Evolutionary conservation across 2,888 invertebrate species (phyloP).

Genomic region (Sinopyrophorus schimmeli): DNA sequence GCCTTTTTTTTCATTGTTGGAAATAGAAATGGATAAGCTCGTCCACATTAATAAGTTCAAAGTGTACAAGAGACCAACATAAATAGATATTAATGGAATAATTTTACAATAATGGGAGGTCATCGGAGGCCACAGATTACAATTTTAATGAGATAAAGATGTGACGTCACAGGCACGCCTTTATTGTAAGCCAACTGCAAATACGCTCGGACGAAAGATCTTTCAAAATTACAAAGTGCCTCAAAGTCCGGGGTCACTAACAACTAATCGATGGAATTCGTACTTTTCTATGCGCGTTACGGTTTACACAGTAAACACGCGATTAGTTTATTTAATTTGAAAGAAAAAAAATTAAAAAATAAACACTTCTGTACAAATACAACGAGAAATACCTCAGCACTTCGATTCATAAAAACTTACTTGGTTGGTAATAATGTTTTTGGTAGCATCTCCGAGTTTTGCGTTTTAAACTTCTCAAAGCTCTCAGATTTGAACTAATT

Average conservation of each 20-base stretch:
- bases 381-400: no score
- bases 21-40: no score
- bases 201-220: background rate
- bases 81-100: slow-evolving; percentile 3
- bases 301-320: background rate
- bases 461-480: no score
- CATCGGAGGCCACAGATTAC: background rate
- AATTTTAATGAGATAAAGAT: background rate
- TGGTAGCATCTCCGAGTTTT: no score
- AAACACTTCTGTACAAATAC: no score
- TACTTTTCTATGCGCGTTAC: background rate
- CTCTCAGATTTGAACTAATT: no score
- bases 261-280: slow-evolving; percentile 8
- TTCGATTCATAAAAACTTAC: no score
- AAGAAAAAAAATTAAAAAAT: no score
- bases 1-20: no score
- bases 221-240: slow-evolving; percentile 1
- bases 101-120: slow-evolving; percentile 6
- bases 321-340: no score
- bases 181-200: slow-evolving; percentile 19
- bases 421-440: no score
- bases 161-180: slow-evolving; percentile 28
- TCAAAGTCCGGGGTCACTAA: slow-evolving; percentile 11
- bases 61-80: slow-evolving; percentile 5
- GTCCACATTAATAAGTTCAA: no score